Conservation (phyloP, 2,113 vertebrate genomes). For the Phalacrocorax brasilianus region DNA sequence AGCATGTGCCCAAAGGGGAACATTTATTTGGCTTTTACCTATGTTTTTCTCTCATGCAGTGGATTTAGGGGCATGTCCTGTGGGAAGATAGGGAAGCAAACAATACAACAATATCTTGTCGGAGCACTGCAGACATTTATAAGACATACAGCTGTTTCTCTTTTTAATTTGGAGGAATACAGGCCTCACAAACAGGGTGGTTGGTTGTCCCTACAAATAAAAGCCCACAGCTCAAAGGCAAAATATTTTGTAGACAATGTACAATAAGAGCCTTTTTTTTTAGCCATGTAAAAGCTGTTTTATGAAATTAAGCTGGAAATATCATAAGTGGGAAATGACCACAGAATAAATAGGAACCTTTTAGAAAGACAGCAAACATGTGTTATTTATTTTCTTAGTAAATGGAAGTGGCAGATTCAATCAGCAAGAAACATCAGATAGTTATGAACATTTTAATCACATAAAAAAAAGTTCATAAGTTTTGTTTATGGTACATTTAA, state of each 20-base stretch:
- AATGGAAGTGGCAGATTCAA: constrained; percentile 96
- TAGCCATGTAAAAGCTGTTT: constrained; percentile 77
- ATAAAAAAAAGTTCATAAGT: constrained; percentile 84
- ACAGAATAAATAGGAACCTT: constrained; percentile 82
- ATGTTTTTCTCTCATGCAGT: constrained; percentile 8
- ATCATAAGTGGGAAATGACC: constrained; percentile 81
- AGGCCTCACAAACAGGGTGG: constrained; percentile 46
- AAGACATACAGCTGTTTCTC: constrained; percentile 68
- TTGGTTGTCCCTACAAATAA: constrained; percentile 71
- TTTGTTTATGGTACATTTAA: constrained; percentile 85
- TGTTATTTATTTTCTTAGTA: constrained; percentile 98
- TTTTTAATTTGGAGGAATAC: constrained; percentile 66
- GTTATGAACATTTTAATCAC: constrained; percentile 95
- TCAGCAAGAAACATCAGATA: constrained; percentile 95
- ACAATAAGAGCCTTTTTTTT: constrained; percentile 67
- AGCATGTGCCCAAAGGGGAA: neutral
- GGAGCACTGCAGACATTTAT: constrained; percentile 9
- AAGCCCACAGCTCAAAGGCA: constrained; percentile 73
- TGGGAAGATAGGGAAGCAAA: neutral
- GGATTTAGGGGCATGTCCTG: constrained; percentile 23
- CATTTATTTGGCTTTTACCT: constrained; percentile 45
- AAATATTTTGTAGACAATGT: constrained; percentile 77
- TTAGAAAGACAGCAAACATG: constrained; percentile 84
- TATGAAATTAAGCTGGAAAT: constrained; percentile 84
- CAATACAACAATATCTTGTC: constrained; percentile 16